Conservation (phyloP, 2,888 invertebrate genomes). For the Mylabris sibirica region DNA sequence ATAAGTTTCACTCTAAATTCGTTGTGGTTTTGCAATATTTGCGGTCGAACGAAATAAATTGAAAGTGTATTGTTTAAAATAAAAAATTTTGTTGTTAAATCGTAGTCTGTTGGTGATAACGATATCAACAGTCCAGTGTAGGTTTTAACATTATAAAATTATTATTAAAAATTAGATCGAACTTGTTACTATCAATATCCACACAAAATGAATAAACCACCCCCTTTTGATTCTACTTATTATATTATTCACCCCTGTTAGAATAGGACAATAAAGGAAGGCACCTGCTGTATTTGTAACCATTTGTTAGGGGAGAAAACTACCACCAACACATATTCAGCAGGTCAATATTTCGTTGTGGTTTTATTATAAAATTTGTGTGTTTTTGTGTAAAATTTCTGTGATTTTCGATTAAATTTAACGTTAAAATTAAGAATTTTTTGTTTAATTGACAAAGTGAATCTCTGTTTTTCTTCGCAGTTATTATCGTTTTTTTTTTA, state of each 20-base stretch:
- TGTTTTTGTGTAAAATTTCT: neutral
- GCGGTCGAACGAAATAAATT: neutral
- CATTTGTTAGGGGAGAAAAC: neutral
- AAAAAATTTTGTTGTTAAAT: neutral
- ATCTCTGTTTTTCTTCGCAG: neutral
- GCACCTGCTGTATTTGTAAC: constrained; percentile 1
- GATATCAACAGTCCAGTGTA: neutral
- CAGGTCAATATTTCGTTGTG: constrained; percentile 11
- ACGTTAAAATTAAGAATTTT: neutral
- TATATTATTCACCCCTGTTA: constrained; percentile 1
- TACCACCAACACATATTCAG: neutral
- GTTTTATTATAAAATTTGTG: neutral
- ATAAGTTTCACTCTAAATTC: neutral
- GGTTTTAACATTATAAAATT: neutral
- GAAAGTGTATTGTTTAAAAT: neutral
- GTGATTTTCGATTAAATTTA: neutral
- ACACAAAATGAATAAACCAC: neutral
- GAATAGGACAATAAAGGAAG: neutral
- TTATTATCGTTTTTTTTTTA: neutral
- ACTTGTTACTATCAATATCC: neutral
- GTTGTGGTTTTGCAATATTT: neutral
- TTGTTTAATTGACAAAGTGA: neutral
- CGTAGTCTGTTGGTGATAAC: neutral
- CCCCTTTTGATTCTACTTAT: neutral
- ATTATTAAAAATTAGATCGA: neutral